Conservation (phyloP, 2,113 vertebrate species). For the Thermophis baileyi region DNA sequence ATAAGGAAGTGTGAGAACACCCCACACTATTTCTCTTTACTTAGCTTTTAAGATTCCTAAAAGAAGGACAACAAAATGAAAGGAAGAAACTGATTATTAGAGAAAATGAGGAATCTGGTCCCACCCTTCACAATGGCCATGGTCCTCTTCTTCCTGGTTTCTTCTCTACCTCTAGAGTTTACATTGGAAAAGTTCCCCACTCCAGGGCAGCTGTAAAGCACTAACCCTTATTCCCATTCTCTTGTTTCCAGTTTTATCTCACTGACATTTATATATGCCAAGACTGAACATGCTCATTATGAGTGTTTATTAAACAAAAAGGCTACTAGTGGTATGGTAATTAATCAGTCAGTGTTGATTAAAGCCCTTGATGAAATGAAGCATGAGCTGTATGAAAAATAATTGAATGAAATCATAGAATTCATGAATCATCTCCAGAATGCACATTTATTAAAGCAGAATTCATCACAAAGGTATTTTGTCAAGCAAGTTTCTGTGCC, state of each 20-base stretch:
- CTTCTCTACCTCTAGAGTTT: background rate
- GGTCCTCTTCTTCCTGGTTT: background rate
- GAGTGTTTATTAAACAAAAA: conserved; percentile 71
- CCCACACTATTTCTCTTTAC: background rate
- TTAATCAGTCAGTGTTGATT: conserved; percentile 70
- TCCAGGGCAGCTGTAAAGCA: conserved; percentile 14
- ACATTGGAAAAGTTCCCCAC: background rate
- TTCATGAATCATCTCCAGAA: conserved; percentile 70
- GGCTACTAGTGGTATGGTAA: conserved; percentile 61
- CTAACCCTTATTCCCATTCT: background rate
- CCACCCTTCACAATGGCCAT: background rate
- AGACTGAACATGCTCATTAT: conserved; percentile 53
- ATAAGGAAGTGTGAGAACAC: background rate
- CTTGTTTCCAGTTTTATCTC: conserved; percentile 42
- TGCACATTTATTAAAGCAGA: conserved; percentile 67
- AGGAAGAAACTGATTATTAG: background rate
- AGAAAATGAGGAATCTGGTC: background rate
- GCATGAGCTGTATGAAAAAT: conserved; percentile 69
- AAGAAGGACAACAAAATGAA: background rate
- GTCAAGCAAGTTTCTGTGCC: conserved; percentile 53
- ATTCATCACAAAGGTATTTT: conserved; percentile 68
- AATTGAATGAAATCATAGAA: conserved; percentile 72
- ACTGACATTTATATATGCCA: conserved; percentile 57
- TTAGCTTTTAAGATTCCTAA: background rate
- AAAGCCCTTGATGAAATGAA: conserved; percentile 72